Conservation (phyloP, 2,113 vertebrate genomes). For the Fulmarus glacialis region DNA sequence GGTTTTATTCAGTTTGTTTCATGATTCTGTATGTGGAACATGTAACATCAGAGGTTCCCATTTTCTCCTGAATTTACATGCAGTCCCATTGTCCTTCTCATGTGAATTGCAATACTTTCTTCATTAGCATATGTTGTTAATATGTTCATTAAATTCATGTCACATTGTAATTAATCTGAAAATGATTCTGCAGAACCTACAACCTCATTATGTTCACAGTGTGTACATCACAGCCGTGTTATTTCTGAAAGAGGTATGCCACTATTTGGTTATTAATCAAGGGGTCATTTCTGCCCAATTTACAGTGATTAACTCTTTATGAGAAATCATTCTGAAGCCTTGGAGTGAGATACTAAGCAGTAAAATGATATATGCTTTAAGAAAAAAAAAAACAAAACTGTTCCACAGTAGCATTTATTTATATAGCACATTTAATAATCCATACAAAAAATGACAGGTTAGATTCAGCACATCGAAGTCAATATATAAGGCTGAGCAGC, state of each 20-base stretch:
- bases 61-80: not conserved
- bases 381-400: not conserved
- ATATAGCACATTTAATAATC: not conserved
- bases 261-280: constrained; percentile 32
- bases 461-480: not conserved
- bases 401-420: not conserved
- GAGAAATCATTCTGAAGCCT: not conserved
- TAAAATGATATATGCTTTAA: not conserved
- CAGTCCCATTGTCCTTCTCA: not conserved
- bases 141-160: constrained; percentile 54
- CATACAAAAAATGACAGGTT: not conserved
- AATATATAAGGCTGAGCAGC: not conserved
- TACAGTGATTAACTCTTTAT: not conserved
- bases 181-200: constrained; percentile 54
- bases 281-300: constrained; percentile 27
- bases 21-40: not conserved
- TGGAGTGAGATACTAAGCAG: not conserved
- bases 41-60: not conserved
- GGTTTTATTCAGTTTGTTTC: not conserved
- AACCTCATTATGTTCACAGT: constrained; percentile 62
- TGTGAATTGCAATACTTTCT: not conserved
- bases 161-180: constrained; percentile 58
- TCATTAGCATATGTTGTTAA: constrained; percentile 39
- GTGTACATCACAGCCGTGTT: constrained; percentile 14
- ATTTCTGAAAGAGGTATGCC: constrained; percentile 6